These are phyloP conservation scores for Neoniphon sammara DNA, from an alignment of 2,797 vertebrate genomes.

Conservation along the genomic window DNA sequence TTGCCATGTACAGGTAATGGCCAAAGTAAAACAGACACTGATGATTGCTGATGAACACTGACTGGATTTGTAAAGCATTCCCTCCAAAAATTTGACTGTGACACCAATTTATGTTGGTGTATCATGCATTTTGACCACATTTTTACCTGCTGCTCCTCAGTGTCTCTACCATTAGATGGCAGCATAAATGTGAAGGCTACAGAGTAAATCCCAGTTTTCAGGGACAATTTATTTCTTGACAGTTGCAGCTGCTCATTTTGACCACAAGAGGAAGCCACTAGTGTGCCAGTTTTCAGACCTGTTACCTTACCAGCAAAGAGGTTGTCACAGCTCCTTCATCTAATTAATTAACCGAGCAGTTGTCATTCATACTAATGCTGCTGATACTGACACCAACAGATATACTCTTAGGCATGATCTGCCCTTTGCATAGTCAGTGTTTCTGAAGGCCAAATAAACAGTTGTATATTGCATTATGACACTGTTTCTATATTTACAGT, in stretches of 20 bases:
- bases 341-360: no score
- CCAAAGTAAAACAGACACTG: no score
- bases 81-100: not conserved
- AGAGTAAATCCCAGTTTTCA: not conserved
- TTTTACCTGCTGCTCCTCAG: not conserved
- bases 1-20: no score
- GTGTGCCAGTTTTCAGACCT: not conserved
- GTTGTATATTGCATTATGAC: constrained; percentile 28
- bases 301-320: not conserved
- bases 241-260: constrained; percentile 27
- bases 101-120: not conserved
- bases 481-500: constrained; percentile 14
- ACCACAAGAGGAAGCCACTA: constrained; percentile 45
- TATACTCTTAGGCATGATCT: not conserved
- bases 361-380: constrained; percentile 27
- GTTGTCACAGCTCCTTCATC: not conserved
- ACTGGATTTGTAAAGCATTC: constrained; percentile 13
- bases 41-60: no score
- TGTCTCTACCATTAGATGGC: not conserved
- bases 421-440: constrained; percentile 3
- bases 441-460: constrained; percentile 24
- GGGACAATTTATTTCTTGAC: not conserved
- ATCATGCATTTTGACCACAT: not conserved
- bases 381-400: constrained; percentile 39
- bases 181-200: not conserved